A percentile compares a stretch with the other conserved stretches of the same genome.
Conservation (phyloP, 2,888 invertebrate species). For the Hoplodrina ambigua region DNA sequence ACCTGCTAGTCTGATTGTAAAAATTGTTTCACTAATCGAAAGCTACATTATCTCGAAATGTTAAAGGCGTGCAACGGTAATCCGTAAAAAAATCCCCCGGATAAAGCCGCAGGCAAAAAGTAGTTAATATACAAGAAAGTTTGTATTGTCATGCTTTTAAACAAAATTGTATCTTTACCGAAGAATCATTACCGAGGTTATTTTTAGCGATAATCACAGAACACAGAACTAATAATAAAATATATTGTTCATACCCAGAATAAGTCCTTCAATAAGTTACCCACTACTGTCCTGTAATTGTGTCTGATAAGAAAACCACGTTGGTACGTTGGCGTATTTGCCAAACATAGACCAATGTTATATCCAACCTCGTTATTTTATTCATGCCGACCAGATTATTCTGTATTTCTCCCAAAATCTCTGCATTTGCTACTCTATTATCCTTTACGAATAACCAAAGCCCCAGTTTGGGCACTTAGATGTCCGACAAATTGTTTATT, state of each 20-base stretch:
- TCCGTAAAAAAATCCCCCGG: too few relatives aligned
- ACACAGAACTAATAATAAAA: neutral
- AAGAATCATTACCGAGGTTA: neutral
- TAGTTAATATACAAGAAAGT: neutral
- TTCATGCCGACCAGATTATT: slow-evolving; percentile 36
- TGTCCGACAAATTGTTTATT: slow-evolving; percentile 44
- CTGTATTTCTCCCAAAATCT: slow-evolving; percentile 41
- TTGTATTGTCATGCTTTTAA: neutral
- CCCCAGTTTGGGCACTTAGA: slow-evolving; percentile 11
- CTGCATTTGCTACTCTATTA: slow-evolving; percentile 34
- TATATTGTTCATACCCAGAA: slow-evolving; percentile 22
- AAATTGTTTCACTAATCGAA: too few relatives aligned
- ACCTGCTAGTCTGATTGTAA: too few relatives aligned
- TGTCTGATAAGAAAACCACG: slow-evolving; percentile 31
- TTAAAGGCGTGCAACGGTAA: too few relatives aligned
- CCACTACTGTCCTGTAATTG: slow-evolving; percentile 28
- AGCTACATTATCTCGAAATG: too few relatives aligned
- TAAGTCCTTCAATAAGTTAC: slow-evolving; percentile 30
- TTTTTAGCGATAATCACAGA: too few relatives aligned
- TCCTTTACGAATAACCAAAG: slow-evolving; percentile 34
- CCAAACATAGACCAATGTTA: slow-evolving; percentile 33
- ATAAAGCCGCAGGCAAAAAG: neutral
- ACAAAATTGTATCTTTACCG: neutral
- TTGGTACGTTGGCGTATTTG: slow-evolving; percentile 38
- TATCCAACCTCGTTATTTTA: slow-evolving; percentile 43